Evolutionary conservation across 2,113 vertebrate genomes (phyloP).

Genomic region (Centropus unirufus): DNA sequence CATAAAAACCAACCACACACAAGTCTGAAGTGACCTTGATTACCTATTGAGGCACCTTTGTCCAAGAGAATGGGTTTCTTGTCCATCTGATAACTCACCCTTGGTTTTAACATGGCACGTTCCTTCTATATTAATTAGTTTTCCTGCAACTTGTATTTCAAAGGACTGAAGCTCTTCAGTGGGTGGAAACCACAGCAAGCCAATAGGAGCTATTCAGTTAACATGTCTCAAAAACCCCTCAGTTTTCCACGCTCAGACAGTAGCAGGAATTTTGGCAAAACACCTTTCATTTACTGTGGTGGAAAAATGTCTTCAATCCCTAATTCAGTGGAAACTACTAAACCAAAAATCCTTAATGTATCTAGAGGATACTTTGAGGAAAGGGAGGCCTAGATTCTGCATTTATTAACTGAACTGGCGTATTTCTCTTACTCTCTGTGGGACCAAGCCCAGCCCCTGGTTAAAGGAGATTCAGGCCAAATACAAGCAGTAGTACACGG

Average conservation of each 20-base stretch:
- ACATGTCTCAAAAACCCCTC: background rate
- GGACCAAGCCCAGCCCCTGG: background rate
- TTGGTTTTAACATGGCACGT: background rate
- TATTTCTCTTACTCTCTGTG: background rate
- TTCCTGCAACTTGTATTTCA: background rate
- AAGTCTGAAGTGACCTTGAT: background rate
- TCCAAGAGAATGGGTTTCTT: background rate
- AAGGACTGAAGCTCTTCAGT: background rate
- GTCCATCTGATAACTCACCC: background rate
- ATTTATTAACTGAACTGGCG: background rate
- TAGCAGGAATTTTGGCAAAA: background rate
- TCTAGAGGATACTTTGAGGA: background rate
- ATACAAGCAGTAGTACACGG: background rate
- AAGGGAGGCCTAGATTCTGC: background rate
- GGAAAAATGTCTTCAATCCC: background rate
- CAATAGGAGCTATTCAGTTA: background rate
- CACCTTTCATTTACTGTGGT: background rate
- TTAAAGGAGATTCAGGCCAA: background rate
- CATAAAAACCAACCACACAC: background rate
- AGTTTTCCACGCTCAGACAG: background rate
- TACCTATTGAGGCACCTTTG: background rate
- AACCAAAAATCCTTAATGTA: background rate
- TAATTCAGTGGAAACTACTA: background rate
- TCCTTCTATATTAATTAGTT: background rate
- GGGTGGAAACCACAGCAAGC: background rate